Conservation (phyloP, 2,888 invertebrate species). For the Xylocampa areola region DNA sequence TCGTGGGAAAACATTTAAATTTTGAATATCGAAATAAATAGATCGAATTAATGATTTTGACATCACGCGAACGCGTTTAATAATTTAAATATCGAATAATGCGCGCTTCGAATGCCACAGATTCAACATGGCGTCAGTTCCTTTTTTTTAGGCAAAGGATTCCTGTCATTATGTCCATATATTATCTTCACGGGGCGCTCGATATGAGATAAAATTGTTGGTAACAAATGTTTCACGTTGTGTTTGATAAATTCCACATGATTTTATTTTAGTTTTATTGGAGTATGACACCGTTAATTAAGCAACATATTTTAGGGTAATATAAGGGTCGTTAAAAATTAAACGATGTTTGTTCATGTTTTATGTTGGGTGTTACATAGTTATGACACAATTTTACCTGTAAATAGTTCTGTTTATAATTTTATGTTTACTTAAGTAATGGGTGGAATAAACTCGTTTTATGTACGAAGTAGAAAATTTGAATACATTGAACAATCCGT, state of each 20-base stretch:
- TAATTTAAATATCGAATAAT: constrained; percentile 64
- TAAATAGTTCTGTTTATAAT: constrained; percentile 48
- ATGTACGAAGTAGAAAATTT: too few relatives aligned
- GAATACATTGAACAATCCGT: too few relatives aligned
- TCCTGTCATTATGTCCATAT: constrained; percentile 81
- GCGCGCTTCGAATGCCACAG: constrained; percentile 78
- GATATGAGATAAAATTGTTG: constrained; percentile 73
- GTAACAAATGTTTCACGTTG: constrained; percentile 66
- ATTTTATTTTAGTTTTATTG: constrained; percentile 63
- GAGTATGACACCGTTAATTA: constrained; percentile 62
- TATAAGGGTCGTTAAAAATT: constrained; percentile 56
- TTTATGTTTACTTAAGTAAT: constrained; percentile 53
- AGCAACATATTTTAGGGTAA: constrained; percentile 60
- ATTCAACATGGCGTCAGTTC: constrained; percentile 76
- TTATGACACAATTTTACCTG: constrained; percentile 53
- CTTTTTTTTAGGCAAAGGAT: constrained; percentile 74
- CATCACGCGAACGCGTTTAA: constrained; percentile 54
- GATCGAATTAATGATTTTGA: constrained; percentile 63
- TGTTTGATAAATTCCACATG: constrained; percentile 63
- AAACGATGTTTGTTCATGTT: constrained; percentile 53
- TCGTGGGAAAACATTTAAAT: constrained; percentile 54
- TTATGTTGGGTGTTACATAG: constrained; percentile 49
- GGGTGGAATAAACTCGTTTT: constrained; percentile 27
- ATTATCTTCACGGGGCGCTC: constrained; percentile 81
- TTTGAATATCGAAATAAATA: constrained; percentile 61